Evolutionary conservation across 2,113 vertebrate species (phyloP), one percentile per base, ranked within the genome.

Genomic region (Pelecanoides urinatrix): DNA sequence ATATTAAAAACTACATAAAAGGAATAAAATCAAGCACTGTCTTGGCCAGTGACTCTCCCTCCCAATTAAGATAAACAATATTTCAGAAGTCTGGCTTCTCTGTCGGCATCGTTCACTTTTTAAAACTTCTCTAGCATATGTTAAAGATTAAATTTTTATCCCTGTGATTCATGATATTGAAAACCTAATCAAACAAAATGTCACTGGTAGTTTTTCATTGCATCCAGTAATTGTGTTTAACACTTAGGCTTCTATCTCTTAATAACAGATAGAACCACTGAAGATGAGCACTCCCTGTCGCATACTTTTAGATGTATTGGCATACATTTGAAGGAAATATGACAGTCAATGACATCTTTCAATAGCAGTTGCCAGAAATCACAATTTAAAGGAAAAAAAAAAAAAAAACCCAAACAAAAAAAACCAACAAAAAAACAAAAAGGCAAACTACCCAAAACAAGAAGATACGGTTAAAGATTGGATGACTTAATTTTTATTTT

Each of bases 31-130:
- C 10, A 49, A 73, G 81, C 38, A 63, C 34, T 63, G 13, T 90
- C 68, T 94, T 94, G 61, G 83, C 73, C 56, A 58, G 65, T 49
- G 36, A 45, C 88, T 93, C 52, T 75, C 13, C 16, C 56, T 97
- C 53, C 19, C 53, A 78, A 1, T 77, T 73, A 95, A 87, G 84
- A 90, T 95, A 95, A 95, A 96, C 53, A 91, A 5, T 87, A 61
- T 96, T 93, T 92, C 59, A 59, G 34, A 84, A 96, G 58, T 63
- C 67, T 97, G 85, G 92, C 45, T 91, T 94, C 93, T 86, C 68
- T 82, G 53, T 94, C 9, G 19, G 26, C 84, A 83, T 92, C 11
- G 3, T 81, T 97, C 75, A 77, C 52, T 79, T 97, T 65, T 83
- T 42, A 76, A 90, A 67, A 71, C 29, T 77, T 80, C 73, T 95